Base-by-base conservation (phyloP, 2,888 invertebrate species). In the Limenitis camilla region DNA sequence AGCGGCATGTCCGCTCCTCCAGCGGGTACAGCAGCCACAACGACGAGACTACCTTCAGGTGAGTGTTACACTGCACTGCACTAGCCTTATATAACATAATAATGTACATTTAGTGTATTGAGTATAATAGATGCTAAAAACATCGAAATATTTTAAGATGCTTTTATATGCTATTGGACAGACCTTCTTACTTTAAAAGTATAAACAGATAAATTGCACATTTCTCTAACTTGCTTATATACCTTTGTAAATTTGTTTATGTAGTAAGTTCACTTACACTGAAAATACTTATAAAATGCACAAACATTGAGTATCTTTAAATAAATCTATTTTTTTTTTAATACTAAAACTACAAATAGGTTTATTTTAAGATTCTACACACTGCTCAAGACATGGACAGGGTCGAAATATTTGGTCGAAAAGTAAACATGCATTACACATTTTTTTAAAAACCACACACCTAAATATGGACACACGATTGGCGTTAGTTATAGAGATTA, bases 41-140 rank as follows among this genome's bases (percentile, higher is more conserved):
- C 76, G 94, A 94, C 78, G 94, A 94, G 78, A 94, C 94, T 56
- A 94, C 94, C 50, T 94, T 94, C 89, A 92, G 92, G 92, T 92
- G 53, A 50, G 40, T 45, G 30, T n/a, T 11, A 30, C 8, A 44
- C 28, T 35, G 6, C 29, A 3, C 6, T 7, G 5, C n/a, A 6
- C 3, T 28, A 9, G 2, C 9, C 27, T 28, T 27, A 29, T 1
- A 7, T 40, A 5, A 27, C 7, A 10, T n/a, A n/a, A 30, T n/a
- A 5, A 10, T 7, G 28, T 4, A 10, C 0, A 6, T 40, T 9
- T 10, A 28, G 19, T 19, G 19, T 1, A 19, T 19, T 19, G 19
- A 19, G 19, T 19, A 19, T 19, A 19, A 2, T 19, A 19, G 19
- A 19, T 19, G 19, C 19, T 2, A 19, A 19, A 19, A 2, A 19